Evolutionary conservation across 1,140 invertebrate genomes (phyloP).

Genomic region (Bombus picipes): DNA sequence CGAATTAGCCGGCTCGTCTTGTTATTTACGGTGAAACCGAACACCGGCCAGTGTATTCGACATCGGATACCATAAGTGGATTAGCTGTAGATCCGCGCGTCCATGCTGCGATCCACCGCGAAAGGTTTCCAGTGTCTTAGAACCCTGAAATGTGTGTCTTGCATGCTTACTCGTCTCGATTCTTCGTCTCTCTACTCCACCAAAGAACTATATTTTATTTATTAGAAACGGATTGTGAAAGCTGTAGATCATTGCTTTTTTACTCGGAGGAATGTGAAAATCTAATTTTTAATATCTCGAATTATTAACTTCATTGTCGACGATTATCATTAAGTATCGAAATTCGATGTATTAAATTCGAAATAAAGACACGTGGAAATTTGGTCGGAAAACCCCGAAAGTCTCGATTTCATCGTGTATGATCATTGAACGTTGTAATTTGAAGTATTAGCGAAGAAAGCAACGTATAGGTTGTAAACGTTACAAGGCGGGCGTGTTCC

Average conservation of each 20-base stretch:
- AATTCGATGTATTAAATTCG: neutral
- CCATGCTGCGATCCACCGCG: constrained; percentile 52
- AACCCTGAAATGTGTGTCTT: constrained; percentile 40
- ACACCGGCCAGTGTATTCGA: constrained; percentile 74
- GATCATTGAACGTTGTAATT: neutral
- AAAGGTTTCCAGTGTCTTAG: constrained; percentile 57
- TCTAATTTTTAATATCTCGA: no score
- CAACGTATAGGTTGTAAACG: constrained; percentile 25
- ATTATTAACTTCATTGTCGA: no score
- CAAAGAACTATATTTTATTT: neutral
- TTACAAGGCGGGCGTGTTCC: neutral
- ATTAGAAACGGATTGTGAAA: neutral
- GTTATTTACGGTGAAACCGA: constrained; percentile 77
- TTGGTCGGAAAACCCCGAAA: neutral
- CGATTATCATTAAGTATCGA: no score
- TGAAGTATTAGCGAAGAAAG: neutral
- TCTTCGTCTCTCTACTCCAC: neutral
- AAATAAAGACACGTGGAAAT: neutral
- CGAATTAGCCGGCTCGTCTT: constrained; percentile 73
- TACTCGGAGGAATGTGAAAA: no score
- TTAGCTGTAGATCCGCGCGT: constrained; percentile 67
- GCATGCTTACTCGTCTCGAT: neutral
- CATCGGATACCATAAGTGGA: constrained; percentile 79
- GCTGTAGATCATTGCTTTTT: no score
- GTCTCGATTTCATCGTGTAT: no score